These are phyloP conservation scores for Bufotes viridis DNA, from an alignment of 2,797 vertebrate species.

Conservation along the genomic window DNA sequence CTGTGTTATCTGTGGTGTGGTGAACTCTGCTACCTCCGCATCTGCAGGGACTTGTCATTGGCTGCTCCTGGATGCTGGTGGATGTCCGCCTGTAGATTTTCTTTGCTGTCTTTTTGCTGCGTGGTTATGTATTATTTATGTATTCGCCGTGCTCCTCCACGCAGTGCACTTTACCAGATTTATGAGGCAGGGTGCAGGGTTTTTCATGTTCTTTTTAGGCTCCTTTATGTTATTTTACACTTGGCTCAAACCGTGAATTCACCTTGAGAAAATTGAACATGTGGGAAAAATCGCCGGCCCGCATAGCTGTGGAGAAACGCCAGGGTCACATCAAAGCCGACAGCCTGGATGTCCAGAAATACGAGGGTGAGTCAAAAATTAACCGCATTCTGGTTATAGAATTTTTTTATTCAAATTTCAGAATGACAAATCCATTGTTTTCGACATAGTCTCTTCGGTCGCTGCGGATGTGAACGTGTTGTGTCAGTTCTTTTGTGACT, in stretches of 20 bases:
- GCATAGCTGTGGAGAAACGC: not conserved
- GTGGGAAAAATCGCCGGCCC: not conserved
- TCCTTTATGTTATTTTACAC: slow-evolving; percentile 9
- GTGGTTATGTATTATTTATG: slow-evolving; percentile 23
- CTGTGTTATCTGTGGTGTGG: too few species aligned
- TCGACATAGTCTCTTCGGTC: too few species aligned
- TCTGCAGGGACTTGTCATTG: not conserved
- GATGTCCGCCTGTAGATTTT: not conserved
- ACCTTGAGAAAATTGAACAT: slow-evolving; percentile 6
- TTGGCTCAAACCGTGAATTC: not conserved
- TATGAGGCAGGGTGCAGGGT: not conserved
- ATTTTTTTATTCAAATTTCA: too few species aligned
- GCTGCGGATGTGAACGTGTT: too few species aligned
- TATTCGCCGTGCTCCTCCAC: not conserved
- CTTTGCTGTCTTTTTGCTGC: not conserved
- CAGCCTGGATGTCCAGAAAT: not conserved
- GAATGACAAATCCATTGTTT: too few species aligned
- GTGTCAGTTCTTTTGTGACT: too few species aligned
- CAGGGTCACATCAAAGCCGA: not conserved
- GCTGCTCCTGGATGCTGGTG: not conserved
- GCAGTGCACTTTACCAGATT: slow-evolving; percentile 18
- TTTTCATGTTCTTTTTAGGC: not conserved
- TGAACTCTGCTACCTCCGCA: not conserved
- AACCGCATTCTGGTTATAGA: too few species aligned
- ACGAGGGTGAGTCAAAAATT: not conserved